Percentiles rank a stretch among this genome's conserved stretches.
Conservation (phyloP, 2,888 invertebrate genomes). For the Tenthredo livida region DNA sequence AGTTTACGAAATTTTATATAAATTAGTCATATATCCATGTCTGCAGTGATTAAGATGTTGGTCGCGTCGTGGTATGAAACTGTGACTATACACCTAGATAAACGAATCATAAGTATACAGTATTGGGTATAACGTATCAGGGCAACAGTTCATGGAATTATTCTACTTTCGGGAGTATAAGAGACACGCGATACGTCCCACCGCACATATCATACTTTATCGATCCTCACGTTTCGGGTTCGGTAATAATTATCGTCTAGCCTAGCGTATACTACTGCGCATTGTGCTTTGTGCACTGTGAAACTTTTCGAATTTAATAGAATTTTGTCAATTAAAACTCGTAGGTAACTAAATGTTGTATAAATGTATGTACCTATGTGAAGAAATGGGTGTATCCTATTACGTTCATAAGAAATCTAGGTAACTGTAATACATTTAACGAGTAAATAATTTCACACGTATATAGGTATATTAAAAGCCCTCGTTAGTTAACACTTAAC, state of each 20-base stretch:
- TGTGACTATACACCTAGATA: neutral
- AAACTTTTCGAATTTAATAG: neutral
- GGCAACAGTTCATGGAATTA: constrained; percentile 4
- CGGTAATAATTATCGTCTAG: neutral
- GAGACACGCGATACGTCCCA: neutral
- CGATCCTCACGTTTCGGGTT: neutral
- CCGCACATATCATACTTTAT: neutral
- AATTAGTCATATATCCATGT: no score
- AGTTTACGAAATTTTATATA: no score
- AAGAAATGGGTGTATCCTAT: neutral
- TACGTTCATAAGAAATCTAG: neutral
- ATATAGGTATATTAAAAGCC: neutral
- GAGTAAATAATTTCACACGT: neutral
- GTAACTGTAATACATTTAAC: neutral
- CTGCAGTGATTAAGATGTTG: neutral
- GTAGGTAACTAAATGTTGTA: no score
- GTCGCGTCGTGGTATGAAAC: neutral
- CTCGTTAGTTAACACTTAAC: constrained; percentile 21
- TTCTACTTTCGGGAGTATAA: neutral
- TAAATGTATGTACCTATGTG: no score
- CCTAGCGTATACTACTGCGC: no score
- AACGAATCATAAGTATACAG: neutral
- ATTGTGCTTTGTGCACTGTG: neutral
- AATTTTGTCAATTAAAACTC: neutral
- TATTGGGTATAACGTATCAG: neutral